phyloP scores from a whole-genome alignment of 2,888 invertebrate genomes.

The Erebia ligea region DNA sequence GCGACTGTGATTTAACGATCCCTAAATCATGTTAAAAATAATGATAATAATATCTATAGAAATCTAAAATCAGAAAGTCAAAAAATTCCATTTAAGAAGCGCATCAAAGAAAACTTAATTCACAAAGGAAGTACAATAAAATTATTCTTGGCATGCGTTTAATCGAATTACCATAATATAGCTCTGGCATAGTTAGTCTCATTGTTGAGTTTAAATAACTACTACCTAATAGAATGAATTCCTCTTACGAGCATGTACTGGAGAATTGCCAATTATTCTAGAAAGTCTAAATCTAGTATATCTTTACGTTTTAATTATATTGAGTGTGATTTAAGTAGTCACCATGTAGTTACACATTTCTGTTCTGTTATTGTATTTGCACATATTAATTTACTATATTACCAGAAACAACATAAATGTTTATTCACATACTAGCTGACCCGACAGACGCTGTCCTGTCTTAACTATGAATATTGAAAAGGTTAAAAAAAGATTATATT shows the following conservation, averaged over 20 bases:
- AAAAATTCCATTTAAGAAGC: neutral
- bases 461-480: too few relatives aligned
- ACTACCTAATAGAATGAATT: conserved; percentile 31
- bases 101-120: neutral
- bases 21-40: too few relatives aligned
- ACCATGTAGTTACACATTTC: neutral
- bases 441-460: too few relatives aligned
- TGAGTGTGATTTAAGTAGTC: neutral
- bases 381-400: too few relatives aligned
- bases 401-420: too few relatives aligned
- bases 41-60: too few relatives aligned
- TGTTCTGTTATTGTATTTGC: neutral
- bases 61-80: neutral
- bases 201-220: conserved; percentile 28
- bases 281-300: too few relatives aligned
- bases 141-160: conserved; percentile 25
- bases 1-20: too few relatives aligned
- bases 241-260: conserved; percentile 39
- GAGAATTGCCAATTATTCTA: conserved; percentile 50
- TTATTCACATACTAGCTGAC: too few relatives aligned
- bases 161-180: conserved; percentile 23
- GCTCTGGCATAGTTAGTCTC: conserved; percentile 25
- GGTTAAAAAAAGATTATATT: too few relatives aligned
- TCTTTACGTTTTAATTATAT: conserved; percentile 1
- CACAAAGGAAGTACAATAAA: conserved; percentile 14